Conservation (phyloP, 1,140 invertebrate genomes). For the Liolophura sinensis region DNA sequence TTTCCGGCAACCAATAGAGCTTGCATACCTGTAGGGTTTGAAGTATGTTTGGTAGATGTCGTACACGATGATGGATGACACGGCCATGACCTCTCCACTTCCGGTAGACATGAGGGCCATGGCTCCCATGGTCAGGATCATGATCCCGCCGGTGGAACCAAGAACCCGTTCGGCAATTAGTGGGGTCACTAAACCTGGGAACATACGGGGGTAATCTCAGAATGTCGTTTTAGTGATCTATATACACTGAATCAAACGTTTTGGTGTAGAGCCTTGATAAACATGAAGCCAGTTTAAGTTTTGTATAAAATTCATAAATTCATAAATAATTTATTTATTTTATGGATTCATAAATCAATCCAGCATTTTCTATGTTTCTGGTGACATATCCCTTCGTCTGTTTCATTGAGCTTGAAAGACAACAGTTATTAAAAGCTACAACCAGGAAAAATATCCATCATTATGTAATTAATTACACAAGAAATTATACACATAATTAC, state of each 20-base stretch:
- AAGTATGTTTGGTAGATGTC: constrained; percentile 60
- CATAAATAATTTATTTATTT: too few relatives aligned
- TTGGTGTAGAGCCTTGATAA: too few relatives aligned
- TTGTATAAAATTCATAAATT: too few relatives aligned
- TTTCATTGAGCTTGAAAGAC: background rate
- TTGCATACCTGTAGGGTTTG: constrained; percentile 43
- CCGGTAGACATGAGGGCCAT: constrained; percentile 58
- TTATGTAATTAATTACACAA: too few relatives aligned
- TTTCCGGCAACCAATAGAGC: too few relatives aligned
- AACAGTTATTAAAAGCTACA: constrained; percentile 4
- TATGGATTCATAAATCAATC: too few relatives aligned
- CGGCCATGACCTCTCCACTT: constrained; percentile 58
- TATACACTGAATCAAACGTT: too few relatives aligned
- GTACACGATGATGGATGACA: constrained; percentile 59
- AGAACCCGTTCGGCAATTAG: constrained; percentile 54
- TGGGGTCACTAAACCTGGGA: constrained; percentile 53
- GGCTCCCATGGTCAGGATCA: constrained; percentile 55
- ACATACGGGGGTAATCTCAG: background rate
- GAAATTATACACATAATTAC: too few relatives aligned
- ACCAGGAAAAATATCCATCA: background rate
- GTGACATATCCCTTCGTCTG: too few relatives aligned
- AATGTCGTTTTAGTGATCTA: too few relatives aligned
- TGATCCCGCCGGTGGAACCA: constrained; percentile 52
- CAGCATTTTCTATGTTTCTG: too few relatives aligned
- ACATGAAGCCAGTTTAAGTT: too few relatives aligned